Percentiles rank a stretch among this genome's conserved stretches.
These are phyloP conservation scores for Lamellibrachia satsuma DNA, from an alignment of 2,888 invertebrate genomes.

Conservation along the genomic window DNA sequence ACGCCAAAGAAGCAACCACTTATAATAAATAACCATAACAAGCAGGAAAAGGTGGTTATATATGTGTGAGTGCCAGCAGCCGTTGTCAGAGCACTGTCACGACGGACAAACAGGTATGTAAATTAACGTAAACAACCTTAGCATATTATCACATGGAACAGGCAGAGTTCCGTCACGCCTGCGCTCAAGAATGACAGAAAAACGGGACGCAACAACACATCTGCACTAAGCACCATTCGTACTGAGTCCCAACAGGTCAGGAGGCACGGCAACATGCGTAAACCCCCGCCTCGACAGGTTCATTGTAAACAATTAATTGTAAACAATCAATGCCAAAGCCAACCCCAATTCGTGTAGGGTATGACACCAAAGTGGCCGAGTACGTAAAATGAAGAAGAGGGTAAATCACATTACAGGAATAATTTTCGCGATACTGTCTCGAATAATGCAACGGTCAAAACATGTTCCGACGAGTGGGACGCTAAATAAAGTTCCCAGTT, in stretches of 20 bases:
- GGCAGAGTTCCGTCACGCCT: neutral
- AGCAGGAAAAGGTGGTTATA: neutral
- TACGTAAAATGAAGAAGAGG: neutral
- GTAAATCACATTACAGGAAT: neutral
- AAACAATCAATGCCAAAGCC: neutral
- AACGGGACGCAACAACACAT: neutral
- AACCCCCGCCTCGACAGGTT: neutral
- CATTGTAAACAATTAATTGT: neutral
- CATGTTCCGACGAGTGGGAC: neutral
- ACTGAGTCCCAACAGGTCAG: neutral
- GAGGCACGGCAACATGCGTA: neutral
- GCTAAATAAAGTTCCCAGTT: neutral
- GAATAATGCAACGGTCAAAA: neutral
- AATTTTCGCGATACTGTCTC: neutral
- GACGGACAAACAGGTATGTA: slow-evolving; percentile 9
- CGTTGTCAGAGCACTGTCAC: neutral
- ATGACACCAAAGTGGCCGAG: slow-evolving; percentile 9
- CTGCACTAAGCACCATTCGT: slow-evolving; percentile 12
- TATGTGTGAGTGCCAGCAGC: neutral
- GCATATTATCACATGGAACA: slow-evolving; percentile 17
- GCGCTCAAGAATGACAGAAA: neutral
- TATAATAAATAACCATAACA: neutral
- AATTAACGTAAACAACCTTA: slow-evolving; percentile 13
- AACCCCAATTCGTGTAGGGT: neutral
- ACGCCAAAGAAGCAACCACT: neutral